Evolutionary conservation across 2,888 invertebrate genomes (phyloP).

Genomic region (Mesoligia furuncula): DNA sequence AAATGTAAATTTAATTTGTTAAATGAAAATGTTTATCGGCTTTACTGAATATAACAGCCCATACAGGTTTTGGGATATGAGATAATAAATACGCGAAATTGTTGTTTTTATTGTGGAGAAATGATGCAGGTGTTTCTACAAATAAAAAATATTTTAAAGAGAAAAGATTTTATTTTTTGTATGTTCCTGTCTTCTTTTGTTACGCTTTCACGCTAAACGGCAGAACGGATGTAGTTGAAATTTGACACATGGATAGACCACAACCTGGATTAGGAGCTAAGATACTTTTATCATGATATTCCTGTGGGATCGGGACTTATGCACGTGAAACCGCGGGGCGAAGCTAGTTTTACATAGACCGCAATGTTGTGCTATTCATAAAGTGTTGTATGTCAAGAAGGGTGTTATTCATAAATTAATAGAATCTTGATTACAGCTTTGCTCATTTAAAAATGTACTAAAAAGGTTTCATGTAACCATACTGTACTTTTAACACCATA

Average conservation of each 20-base stretch:
- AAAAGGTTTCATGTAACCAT: background rate
- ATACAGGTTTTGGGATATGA: constrained; percentile 1
- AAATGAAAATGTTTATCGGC: constrained; percentile 24
- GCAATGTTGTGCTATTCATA: background rate
- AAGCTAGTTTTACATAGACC: background rate
- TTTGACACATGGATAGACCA: no score
- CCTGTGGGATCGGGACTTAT: background rate
- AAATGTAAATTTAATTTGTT: constrained; percentile 38
- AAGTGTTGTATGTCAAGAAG: background rate
- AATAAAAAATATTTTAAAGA: background rate
- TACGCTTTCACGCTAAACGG: background rate
- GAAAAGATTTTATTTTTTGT: background rate
- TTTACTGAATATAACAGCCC: constrained; percentile 26
- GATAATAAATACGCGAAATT: background rate
- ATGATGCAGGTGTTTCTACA: background rate
- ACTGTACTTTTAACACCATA: background rate
- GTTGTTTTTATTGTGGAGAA: background rate
- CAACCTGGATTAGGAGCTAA: no score
- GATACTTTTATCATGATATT: no score
- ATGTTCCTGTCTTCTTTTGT: background rate
- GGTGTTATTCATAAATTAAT: background rate
- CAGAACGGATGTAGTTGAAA: no score
- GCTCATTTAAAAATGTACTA: background rate
- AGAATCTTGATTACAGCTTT: background rate
- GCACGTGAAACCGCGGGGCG: background rate